Percentiles rank a stretch among this genome's conserved stretches.
Conservation (phyloP, 2,797 vertebrate species). For the Brotula barbata region DNA sequence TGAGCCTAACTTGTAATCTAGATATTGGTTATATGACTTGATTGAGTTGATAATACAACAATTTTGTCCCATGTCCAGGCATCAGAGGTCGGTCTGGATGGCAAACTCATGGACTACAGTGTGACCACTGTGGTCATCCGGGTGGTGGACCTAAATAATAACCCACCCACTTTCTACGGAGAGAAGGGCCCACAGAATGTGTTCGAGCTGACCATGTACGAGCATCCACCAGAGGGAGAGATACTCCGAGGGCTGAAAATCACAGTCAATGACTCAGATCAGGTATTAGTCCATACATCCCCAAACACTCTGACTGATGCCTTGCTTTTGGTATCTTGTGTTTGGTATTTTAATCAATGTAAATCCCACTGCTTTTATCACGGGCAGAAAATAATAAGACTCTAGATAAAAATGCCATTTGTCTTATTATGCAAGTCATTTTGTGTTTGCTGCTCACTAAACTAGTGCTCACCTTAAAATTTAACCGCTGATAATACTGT, state of each 20-base stretch:
- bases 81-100: slow-evolving; percentile 82
- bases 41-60: too few species aligned
- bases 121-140: slow-evolving; percentile 84
- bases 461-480: slow-evolving; percentile 32
- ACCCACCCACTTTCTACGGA: slow-evolving; percentile 93
- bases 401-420: slow-evolving; percentile 59
- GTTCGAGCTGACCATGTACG: slow-evolving; percentile 92
- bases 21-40: too few species aligned
- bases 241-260: slow-evolving; percentile 93
- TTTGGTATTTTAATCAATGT: too few species aligned
- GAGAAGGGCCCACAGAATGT: slow-evolving; percentile 88
- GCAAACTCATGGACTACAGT: slow-evolving; percentile 68
- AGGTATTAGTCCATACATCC: slow-evolving; percentile 74
- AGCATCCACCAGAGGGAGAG: slow-evolving; percentile 94
- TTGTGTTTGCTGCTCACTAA: slow-evolving; percentile 43
- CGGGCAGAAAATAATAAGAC: slow-evolving; percentile 38
- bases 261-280: slow-evolving; percentile 94
- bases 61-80: slow-evolving; percentile 76
- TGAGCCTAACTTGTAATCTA: too few species aligned
- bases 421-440: slow-evolving; percentile 62
- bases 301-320: too few species aligned
- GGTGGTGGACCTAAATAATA: slow-evolving; percentile 95
- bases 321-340: too few species aligned
- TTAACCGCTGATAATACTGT: slow-evolving; percentile 51
- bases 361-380: slow-evolving; percentile 48